Evolutionary conservation across 2,888 invertebrate genomes (phyloP).

Genomic region (Nasonovia ribisnigri): DNA sequence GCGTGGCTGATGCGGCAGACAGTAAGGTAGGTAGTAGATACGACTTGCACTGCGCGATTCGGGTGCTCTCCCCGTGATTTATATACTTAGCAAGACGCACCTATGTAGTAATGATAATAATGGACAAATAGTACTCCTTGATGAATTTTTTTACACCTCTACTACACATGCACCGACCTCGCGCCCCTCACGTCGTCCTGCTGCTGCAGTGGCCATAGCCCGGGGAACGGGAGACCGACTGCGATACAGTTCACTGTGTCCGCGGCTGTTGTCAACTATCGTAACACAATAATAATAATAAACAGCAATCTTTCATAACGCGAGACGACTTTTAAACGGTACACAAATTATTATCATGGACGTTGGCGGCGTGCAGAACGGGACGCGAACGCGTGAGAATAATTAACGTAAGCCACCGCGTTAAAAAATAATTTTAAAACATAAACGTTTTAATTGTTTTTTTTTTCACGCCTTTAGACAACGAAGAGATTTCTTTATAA

Average conservation of each 20-base stretch:
- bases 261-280: neutral
- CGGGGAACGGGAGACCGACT: neutral
- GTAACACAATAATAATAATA: neutral
- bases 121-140: neutral
- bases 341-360: neutral
- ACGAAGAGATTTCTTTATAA: neutral
- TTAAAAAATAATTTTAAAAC: neutral
- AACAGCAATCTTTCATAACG: neutral
- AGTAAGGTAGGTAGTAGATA: neutral
- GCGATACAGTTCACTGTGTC: neutral
- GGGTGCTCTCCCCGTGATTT: neutral
- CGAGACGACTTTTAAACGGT: neutral
- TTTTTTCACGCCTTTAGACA: neutral
- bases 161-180: neutral
- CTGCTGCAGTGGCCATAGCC: neutral
- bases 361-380: neutral
- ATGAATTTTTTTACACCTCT: constrained; percentile 47
- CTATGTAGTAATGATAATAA: neutral
- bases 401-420: neutral
- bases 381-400: neutral
- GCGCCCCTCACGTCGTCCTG: too few species aligned
- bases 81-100: neutral
- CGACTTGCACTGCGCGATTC: neutral
- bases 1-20: neutral
- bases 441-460: neutral